Evolutionary conservation across 2,797 vertebrate species (phyloP), one percentile per base, ranked within the genome.

Genomic region (Corythornis leucogaster): DNA sequence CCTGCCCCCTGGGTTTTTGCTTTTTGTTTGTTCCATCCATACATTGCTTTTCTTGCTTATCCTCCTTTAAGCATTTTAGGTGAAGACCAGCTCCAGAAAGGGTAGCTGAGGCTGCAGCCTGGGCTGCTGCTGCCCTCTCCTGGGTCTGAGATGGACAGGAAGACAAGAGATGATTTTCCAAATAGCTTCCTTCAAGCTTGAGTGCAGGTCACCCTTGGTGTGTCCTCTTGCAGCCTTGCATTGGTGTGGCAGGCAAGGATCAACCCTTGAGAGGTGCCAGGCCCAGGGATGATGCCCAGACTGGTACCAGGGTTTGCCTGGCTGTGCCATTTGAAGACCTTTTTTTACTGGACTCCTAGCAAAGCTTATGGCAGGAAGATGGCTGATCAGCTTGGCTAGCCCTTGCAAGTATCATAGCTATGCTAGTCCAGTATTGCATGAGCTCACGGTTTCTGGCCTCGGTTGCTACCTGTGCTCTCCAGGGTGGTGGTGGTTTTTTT

Each of bases 71-170:
- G 35, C 42, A 12, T 58, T 12, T 61, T 11, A 11, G 25, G 57
- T 9, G 46, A 80, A 20, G 12, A 57, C 2, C 12, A 69, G 53
- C 57, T 82, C 68, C 3, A 2, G 28, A 9, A 68, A 42, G 69
- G 31, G 42, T 15, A 26, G 80, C 63, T 50, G 87, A 63, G 70
- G 57, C 87, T 93, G 76, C 90, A 94, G 85, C 70, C 46, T 78
- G 85, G 50, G 79, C 89, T 94, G 89, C 78, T 96, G 78, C 94
- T 94, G 94, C 96, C 96, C 95, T 89, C 96, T 97, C 85, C 96
- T 96, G 96, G 96, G 88, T 94, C 59, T 9, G 7, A 91, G 53
- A 20, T 31, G 66, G 31, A 46, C 76, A 62, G 51, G 58, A 80
- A 76, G 78, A 8, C 31, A 57, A 33, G 40, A 31, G 63, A 12